These are phyloP conservation scores for Cantharis lateralis DNA, from an alignment of 2,888 invertebrate species.

Conservation along the genomic window DNA sequence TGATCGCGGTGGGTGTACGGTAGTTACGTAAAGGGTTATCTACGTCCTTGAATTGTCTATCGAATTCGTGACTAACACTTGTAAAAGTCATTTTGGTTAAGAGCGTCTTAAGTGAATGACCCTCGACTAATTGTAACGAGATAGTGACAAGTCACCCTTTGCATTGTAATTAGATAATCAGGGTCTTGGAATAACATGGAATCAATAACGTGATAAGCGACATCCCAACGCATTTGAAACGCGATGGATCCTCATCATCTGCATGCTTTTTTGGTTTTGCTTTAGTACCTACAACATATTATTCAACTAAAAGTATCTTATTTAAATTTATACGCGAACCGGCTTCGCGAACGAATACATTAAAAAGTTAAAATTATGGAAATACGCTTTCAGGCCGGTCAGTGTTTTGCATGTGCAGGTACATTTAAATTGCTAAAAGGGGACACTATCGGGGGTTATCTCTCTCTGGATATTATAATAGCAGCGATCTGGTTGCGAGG, in stretches of 20 bases:
- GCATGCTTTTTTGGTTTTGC: neutral
- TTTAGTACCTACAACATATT: neutral
- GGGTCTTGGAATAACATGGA: slow-evolving; percentile 4
- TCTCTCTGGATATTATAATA: slow-evolving; percentile 55
- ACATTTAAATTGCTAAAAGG: slow-evolving; percentile 59
- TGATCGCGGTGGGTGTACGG: slow-evolving; percentile 13
- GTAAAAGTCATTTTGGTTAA: slow-evolving; percentile 28
- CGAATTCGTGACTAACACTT: slow-evolving; percentile 29
- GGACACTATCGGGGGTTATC: slow-evolving; percentile 55
- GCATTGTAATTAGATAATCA: slow-evolving; percentile 29
- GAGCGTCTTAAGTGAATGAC: slow-evolving; percentile 30
- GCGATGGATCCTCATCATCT: neutral
- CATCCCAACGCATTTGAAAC: slow-evolving; percentile 3
- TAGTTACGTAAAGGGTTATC: slow-evolving; percentile 23
- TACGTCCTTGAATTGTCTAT: slow-evolving; percentile 22
- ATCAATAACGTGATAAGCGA: slow-evolving; percentile 35
- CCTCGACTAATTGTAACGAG: slow-evolving; percentile 31
- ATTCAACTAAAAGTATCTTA: slow-evolving; percentile 7
- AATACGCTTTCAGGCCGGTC: slow-evolving; percentile 38
- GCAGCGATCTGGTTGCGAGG: slow-evolving; percentile 51
- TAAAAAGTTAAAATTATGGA: slow-evolving; percentile 46
- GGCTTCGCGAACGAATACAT: slow-evolving; percentile 34
- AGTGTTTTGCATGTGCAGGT: slow-evolving; percentile 55
- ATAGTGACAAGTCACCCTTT: slow-evolving; percentile 30
- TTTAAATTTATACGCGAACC: slow-evolving; percentile 44